Evolutionary conservation across 2,797 vertebrate genomes (phyloP).

Genomic region (Anguilla anguilla): DNA sequence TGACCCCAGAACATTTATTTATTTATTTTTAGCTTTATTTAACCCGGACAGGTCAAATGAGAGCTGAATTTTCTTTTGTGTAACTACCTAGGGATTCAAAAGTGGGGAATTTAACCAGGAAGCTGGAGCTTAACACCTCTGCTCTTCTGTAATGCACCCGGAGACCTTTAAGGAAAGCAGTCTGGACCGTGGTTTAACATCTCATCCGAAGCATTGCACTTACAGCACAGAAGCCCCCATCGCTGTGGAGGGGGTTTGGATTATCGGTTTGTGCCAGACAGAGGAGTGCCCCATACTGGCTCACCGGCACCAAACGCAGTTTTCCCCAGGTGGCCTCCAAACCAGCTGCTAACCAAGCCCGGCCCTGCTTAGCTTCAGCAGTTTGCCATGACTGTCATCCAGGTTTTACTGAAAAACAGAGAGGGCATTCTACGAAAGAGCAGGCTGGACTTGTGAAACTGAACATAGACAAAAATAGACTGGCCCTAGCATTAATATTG

Average conservation of each 20-base stretch:
- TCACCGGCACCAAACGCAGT: neutral
- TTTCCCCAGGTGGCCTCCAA: neutral
- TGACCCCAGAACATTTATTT: neutral
- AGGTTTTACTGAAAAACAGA: neutral
- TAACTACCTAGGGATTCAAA: conserved; percentile 4
- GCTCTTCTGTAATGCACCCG: neutral
- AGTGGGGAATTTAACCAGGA: neutral
- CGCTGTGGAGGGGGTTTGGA: neutral
- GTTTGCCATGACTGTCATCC: neutral
- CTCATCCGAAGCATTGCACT: neutral
- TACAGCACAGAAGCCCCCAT: neutral
- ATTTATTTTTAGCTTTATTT: neutral
- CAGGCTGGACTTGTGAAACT: neutral
- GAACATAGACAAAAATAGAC: neutral
- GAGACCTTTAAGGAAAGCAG: neutral
- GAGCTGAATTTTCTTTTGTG: neutral
- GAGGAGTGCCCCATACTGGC: neutral
- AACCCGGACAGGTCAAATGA: neutral
- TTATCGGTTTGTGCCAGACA: neutral
- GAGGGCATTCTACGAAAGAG: neutral
- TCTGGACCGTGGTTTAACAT: neutral
- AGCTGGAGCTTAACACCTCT: neutral
- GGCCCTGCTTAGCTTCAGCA: neutral
- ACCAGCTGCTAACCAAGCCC: neutral
- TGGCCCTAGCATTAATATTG: neutral